Evolutionary conservation across 92 coral and sea anemone genomes (phyloP), one percentile per base, ranked within the genome.

Genomic region (Scolanthus callimorphus): DNA sequence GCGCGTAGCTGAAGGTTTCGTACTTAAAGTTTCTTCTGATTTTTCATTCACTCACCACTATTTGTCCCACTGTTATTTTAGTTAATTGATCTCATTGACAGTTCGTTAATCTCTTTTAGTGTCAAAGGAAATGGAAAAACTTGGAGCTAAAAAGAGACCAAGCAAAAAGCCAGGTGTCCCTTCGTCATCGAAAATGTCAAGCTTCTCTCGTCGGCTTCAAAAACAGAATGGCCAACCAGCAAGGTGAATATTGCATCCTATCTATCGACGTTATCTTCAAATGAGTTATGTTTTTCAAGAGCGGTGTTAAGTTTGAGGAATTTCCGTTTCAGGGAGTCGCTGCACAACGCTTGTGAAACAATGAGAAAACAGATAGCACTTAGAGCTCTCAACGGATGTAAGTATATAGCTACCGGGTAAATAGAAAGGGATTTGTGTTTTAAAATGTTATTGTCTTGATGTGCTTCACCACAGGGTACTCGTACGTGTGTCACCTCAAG

Each of bases 361-460:
- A 92, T 92, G 98, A 84, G 86, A 45, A 62, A 81, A 15, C 98
- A 88, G 45, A 80, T 92, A 34, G 56, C 79, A 74, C 78, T 84
- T 21, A 75, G 98, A 65, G 98, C 96, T 0, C 64, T 92, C 25
- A 92, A 88, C 65, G 98, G 98, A 77, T 92, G 98, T 92, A 69
- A 75, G 98, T 84, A 6, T 6, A n/a, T n/a, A n/a, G n/a, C n/a
- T n/a, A n/a, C n/a, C n/a, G n/a, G 15, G 38, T 48, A 63, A 12
- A 49, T 34, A 34, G 41, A 34, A 34, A 34, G 6, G n/a, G 62
- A 31, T 41, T 29, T 51, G 30, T 22, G 49, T 41, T 31, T 60
- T 6, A 60, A 60, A 37, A 31, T 24, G 20, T 39, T 28, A 22
- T 28, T 49, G 30, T 68, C 8, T 17, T 0, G 9, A 30, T 34